These are phyloP conservation scores for Nothura maculosa DNA, from an alignment of 2,797 vertebrate genomes.

Conservation along the genomic window DNA sequence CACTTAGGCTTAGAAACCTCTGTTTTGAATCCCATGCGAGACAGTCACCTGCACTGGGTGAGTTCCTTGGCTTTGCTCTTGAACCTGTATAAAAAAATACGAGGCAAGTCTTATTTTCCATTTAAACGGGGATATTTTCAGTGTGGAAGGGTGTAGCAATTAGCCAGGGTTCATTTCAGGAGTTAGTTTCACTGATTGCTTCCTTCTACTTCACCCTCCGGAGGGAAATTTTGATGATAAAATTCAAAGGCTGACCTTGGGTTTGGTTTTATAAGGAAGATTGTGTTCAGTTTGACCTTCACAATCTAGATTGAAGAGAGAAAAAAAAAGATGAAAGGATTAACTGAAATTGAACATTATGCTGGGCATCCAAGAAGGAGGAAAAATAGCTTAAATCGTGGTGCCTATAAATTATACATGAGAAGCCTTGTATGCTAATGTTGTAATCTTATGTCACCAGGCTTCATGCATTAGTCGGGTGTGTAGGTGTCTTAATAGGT, in stretches of 20 bases:
- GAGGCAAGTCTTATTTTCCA: background rate
- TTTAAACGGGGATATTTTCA: background rate
- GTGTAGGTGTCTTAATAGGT: slow-evolving; percentile 43
- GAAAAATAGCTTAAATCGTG: slow-evolving; percentile 37
- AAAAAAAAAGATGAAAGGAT: slow-evolving; percentile 63
- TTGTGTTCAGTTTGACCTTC: slow-evolving; percentile 64
- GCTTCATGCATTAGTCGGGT: slow-evolving; percentile 21
- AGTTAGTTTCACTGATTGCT: slow-evolving; percentile 15
- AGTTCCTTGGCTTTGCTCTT: background rate
- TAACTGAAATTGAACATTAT: slow-evolving; percentile 62
- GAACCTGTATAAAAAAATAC: background rate
- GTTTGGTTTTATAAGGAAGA: slow-evolving; percentile 42
- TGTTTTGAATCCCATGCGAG: background rate
- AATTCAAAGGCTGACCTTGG: slow-evolving; percentile 67
- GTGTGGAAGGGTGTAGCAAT: slow-evolving; percentile 6
- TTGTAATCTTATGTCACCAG: slow-evolving; percentile 44
- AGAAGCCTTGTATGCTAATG: slow-evolving; percentile 59
- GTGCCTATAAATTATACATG: slow-evolving; percentile 72
- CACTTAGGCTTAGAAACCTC: background rate
- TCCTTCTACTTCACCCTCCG: slow-evolving; percentile 17
- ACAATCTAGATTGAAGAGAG: background rate
- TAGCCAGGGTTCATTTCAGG: slow-evolving; percentile 24
- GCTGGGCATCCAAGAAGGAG: slow-evolving; percentile 9
- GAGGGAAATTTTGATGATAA: slow-evolving; percentile 54
- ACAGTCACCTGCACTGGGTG: background rate